Evolutionary conservation across 2,113 vertebrate genomes (phyloP), one percentile per base, ranked within the genome.

Genomic region (Scophthalmus maximus): DNA sequence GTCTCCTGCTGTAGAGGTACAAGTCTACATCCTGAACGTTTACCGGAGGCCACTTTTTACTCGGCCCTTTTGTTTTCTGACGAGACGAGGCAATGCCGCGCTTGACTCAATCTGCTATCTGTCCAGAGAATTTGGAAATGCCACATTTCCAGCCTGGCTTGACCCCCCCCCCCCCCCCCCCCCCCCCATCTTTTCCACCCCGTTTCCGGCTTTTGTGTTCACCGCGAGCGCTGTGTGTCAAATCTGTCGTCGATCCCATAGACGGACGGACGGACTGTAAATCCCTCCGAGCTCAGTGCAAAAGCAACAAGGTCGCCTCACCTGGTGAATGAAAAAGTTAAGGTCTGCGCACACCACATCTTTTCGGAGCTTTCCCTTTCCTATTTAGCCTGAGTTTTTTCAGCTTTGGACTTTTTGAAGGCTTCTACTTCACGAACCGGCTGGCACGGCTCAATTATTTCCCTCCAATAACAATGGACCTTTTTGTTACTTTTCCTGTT

Each of bases 201-300:
- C 29, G 38, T 80, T 88, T 91, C 87, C 82, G 30, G 65, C 82
- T 73, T 89, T 89, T 91, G 80, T 88, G 3, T 77, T 72, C 27
- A 18, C 15, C 26, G 46, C 38, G 50, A 18, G 12, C 32, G 50
- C 50, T n/a, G n/a, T 34, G 14, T 42, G 79, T 76, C 36, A 53
- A 59, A 53, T 29, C 42, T 76, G 81, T 83, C 69, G 53, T 84
- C 75, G 80, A 38, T 68, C 32, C 25, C 11, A 42, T 46, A 38
- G 12, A 59, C 66, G 22, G 60, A 53, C n/a, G n/a, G 38, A 49
- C n/a, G n/a, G 20, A 20, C 18, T 14, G 6, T 12, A 49, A 44
- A 67, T 60, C 15, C 15, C 34, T 46, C n/a, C 23, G 29, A 47
- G 20, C 3, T 51, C 23, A 6, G 18, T n/a, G 42, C 18, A 9